These are phyloP conservation scores for Amiota communis DNA, from an alignment of 2,888 invertebrate genomes.

Conservation along the genomic window DNA sequence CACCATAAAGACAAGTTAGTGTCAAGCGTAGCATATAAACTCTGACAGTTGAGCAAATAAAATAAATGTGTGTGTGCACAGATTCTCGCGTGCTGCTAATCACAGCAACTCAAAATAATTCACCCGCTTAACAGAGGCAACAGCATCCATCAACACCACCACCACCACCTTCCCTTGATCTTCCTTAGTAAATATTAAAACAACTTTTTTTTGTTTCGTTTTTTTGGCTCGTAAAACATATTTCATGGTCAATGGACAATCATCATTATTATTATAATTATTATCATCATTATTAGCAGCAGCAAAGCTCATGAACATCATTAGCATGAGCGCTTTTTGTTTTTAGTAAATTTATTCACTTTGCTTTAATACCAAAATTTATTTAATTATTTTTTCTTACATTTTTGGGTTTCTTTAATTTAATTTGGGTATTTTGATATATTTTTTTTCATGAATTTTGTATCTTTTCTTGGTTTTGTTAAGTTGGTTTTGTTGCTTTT, in stretches of 20 bases:
- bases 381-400: too few species aligned
- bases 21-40: not conserved
- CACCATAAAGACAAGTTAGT: not conserved
- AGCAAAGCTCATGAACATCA: too few species aligned
- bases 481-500: too few species aligned
- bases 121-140: too few species aligned
- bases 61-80: conserved; percentile 19
- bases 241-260: conserved; percentile 46
- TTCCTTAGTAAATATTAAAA: too few species aligned
- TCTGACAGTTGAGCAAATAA: not conserved
- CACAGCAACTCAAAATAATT: conserved; percentile 12
- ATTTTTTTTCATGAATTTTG: not conserved
- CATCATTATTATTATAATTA: not conserved
- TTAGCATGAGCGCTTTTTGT: too few species aligned
- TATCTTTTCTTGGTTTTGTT: too few species aligned
- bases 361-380: not conserved
- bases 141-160: not conserved
- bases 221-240: conserved; percentile 22
- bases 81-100: conserved; percentile 41
- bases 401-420: not conserved
- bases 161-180: too few species aligned
- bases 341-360: not conserved
- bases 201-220: too few species aligned
- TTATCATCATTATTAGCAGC: too few species aligned
- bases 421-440: not conserved